Percentiles rank a stretch among this genome's conserved stretches.
Evolutionary conservation across 92 coral and sea anemone genomes (phyloP).

Genomic region (Epizoanthus stellaris): DNA sequence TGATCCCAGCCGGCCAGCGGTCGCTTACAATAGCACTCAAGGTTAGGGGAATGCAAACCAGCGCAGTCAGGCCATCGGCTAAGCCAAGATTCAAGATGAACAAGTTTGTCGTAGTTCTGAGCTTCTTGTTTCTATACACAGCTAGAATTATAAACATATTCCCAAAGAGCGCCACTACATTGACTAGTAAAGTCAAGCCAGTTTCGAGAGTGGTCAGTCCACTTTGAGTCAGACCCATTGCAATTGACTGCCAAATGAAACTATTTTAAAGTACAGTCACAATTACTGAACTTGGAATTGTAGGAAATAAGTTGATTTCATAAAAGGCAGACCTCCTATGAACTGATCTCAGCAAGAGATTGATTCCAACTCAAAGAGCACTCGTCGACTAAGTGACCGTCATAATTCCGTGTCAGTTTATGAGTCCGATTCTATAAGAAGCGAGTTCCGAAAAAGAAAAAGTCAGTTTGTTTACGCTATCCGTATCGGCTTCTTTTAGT

Average conservation of each 20-base stretch:
- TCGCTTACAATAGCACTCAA: slow-evolving; percentile 3
- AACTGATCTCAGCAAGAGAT: too few relatives aligned
- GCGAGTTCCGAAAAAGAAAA: too few relatives aligned
- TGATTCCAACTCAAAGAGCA: too few relatives aligned
- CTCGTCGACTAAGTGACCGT: too few relatives aligned
- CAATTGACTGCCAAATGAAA: not conserved
- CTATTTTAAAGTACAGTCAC: too few relatives aligned
- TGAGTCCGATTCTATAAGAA: too few relatives aligned
- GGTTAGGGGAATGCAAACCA: slow-evolving; percentile 20
- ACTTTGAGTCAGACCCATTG: not conserved
- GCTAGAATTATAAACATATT: slow-evolving; percentile 13
- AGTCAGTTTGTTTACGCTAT: too few relatives aligned
- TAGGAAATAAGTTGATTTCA: too few relatives aligned
- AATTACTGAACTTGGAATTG: too few relatives aligned
- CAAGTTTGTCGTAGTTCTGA: slow-evolving; percentile 24
- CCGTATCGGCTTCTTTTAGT: not conserved
- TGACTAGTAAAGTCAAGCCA: not conserved
- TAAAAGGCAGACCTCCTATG: too few relatives aligned
- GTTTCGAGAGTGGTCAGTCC: not conserved
- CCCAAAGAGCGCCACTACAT: slow-evolving; percentile 15
- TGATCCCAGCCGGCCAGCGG: slow-evolving; percentile 10
- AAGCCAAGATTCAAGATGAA: slow-evolving; percentile 13
- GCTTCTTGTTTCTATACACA: slow-evolving; percentile 26
- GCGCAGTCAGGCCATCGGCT: slow-evolving; percentile 19
- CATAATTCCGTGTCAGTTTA: too few relatives aligned